Conservation (phyloP, 1,140 invertebrate genomes). For the Pectinophora gossypiella region DNA sequence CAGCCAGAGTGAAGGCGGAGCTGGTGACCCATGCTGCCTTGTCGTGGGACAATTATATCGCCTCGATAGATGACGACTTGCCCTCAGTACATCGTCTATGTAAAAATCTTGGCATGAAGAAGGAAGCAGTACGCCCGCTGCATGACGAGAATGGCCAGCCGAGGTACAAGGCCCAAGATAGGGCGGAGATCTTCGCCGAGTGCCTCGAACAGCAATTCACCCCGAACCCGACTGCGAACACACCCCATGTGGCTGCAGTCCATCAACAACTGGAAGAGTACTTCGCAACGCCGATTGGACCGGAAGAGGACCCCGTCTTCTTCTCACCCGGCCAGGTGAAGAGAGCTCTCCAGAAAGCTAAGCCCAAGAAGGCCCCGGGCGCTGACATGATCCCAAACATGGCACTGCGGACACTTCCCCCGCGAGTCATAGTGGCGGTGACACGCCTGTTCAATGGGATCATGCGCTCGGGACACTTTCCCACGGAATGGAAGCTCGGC, state of each 20-base stretch:
- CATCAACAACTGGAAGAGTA: too few species aligned
- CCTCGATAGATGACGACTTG: conserved; percentile 1
- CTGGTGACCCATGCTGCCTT: background rate
- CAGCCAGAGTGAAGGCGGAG: background rate
- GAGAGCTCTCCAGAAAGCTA: background rate
- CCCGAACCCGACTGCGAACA: conserved; percentile 19
- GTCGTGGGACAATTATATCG: conserved; percentile 2
- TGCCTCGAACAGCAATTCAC: conserved; percentile 21
- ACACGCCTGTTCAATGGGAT: conserved; percentile 16
- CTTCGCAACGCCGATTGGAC: conserved; percentile 6
- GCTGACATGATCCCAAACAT: conserved; percentile 16
- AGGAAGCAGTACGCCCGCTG: conserved; percentile 12
- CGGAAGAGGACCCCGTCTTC: conserved; percentile 13
- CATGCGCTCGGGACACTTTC: conserved; percentile 28
- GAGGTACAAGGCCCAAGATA: conserved; percentile 13
- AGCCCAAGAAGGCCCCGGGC: conserved; percentile 20
- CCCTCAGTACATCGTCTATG: conserved; percentile 10
- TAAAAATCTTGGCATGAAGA: background rate
- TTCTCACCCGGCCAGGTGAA: conserved; percentile 12
- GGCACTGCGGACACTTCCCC: conserved; percentile 10
- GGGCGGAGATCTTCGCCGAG: conserved; percentile 24
- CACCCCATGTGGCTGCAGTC: too few species aligned
- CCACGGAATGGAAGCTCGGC: conserved; percentile 34
- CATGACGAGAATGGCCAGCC: conserved; percentile 5
- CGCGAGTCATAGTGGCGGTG: conserved; percentile 9